These are phyloP conservation scores for Recurvirostra avosetta DNA, from an alignment of 2,113 vertebrate species.

Conservation along the genomic window DNA sequence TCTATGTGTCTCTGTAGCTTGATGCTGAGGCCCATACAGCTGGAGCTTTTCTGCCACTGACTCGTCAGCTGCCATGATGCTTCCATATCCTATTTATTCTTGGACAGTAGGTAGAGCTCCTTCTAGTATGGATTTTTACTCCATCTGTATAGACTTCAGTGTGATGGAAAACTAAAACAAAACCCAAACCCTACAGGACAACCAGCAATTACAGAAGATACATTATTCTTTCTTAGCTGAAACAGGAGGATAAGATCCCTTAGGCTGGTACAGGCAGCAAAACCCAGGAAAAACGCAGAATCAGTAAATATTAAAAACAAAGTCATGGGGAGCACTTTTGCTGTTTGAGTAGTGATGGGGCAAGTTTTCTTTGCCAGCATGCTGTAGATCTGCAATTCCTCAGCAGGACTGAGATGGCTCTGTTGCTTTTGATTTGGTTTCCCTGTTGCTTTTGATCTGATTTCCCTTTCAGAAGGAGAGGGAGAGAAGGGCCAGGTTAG, in stretches of 20 bases:
- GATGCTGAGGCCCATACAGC: not conserved
- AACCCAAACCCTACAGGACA: not conserved
- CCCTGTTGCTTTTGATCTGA: not conserved
- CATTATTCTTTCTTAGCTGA: not conserved
- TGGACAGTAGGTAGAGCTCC: not conserved
- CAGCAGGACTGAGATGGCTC: not conserved
- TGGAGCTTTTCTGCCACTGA: not conserved
- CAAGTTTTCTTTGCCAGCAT: not conserved
- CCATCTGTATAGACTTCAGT: not conserved
- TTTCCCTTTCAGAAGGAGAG: not conserved
- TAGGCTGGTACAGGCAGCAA: not conserved
- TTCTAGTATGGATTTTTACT: not conserved
- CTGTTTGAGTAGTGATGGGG: not conserved
- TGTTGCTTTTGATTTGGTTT: not conserved
- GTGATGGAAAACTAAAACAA: not conserved
- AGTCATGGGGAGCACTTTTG: not conserved
- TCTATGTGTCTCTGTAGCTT: not conserved
- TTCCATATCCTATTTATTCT: not conserved
- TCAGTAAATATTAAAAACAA: not conserved
- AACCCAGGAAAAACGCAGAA: not conserved
- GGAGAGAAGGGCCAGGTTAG: not conserved
- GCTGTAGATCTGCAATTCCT: not conserved
- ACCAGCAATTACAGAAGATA: not conserved
- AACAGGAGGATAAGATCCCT: not conserved
- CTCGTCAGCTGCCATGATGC: not conserved